Evolutionary conservation across 2,888 invertebrate species (phyloP).

Genomic region (Sarcophaga rosellei): DNA sequence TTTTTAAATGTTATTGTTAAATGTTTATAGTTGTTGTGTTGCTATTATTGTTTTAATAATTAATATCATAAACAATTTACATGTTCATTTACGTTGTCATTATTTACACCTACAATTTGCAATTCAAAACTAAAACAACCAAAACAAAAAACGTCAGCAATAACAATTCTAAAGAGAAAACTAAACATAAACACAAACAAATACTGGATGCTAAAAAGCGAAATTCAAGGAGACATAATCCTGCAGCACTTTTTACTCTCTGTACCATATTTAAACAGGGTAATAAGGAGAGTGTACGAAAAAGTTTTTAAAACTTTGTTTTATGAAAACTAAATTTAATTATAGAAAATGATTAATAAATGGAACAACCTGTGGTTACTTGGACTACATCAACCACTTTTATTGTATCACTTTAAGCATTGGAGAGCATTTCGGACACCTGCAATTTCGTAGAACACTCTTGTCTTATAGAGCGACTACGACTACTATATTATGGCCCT

Average conservation of each 20-base stretch:
- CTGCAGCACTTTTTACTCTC: not conserved
- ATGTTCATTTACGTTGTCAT: constrained; percentile 58
- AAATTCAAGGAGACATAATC: not conserved
- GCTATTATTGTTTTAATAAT: constrained; percentile 34
- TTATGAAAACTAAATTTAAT: too few species aligned
- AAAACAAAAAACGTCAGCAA: not conserved
- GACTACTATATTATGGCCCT: too few species aligned
- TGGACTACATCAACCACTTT: too few species aligned
- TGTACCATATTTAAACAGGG: too few species aligned
- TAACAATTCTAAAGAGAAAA: not conserved
- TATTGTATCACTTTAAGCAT: too few species aligned
- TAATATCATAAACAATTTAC: constrained; percentile 26
- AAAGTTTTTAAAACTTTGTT: too few species aligned
- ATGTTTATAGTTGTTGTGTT: not conserved
- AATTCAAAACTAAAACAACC: not conserved
- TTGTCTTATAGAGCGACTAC: too few species aligned
- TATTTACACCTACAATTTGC: constrained; percentile 40
- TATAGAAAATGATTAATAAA: too few species aligned
- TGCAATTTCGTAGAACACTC: too few species aligned
- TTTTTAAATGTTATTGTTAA: not conserved
- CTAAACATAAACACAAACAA: not conserved
- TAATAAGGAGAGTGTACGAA: too few species aligned
- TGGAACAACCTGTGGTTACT: too few species aligned
- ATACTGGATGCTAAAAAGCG: too few species aligned
- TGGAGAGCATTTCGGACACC: fast-evolving